phyloP scores from a whole-genome alignment of 2,888 invertebrate species.

The Platerodrilus igneus region DNA sequence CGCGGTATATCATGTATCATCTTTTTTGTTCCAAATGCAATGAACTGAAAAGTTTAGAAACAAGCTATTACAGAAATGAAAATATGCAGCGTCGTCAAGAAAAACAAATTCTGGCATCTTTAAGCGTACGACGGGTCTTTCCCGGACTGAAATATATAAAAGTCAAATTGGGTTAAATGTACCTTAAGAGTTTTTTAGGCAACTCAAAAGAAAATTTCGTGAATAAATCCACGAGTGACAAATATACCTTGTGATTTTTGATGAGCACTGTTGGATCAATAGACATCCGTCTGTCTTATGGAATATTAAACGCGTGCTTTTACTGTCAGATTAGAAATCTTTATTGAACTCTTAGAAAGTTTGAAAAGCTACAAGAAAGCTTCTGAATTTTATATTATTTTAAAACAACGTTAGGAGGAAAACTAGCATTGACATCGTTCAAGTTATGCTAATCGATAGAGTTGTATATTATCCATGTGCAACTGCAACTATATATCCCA shows the following conservation, averaged over 20 bases:
- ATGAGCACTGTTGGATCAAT: conserved; percentile 19
- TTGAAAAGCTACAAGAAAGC: too few species aligned
- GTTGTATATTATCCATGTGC: too few species aligned
- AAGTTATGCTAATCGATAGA: too few species aligned
- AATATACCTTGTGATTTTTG: conserved; percentile 26
- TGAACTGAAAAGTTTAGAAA: conserved; percentile 22
- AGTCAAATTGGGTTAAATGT: conserved; percentile 30
- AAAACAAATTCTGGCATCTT: conserved; percentile 22
- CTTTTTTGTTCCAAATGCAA: conserved; percentile 22
- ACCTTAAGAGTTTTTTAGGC: conserved; percentile 27
- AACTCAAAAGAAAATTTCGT: conserved; percentile 23
- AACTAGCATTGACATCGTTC: too few species aligned
- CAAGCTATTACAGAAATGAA: conserved; percentile 21
- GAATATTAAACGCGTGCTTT: too few species aligned
- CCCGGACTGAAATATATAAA: conserved; percentile 25
- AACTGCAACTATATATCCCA: too few species aligned
- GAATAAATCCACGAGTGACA: conserved; percentile 21
- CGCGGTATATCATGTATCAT: too few species aligned
- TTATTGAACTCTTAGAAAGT: too few species aligned
- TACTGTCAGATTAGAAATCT: too few species aligned
- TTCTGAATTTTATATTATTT: too few species aligned
- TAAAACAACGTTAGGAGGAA: too few species aligned
- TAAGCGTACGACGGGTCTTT: conserved; percentile 26
- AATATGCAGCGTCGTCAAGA: conserved; percentile 18
- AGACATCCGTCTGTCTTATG: too few species aligned